Percentiles rank a stretch among this genome's conserved stretches.
These are phyloP conservation scores for Bacillus rossius DNA, from an alignment of 1,140 invertebrate species.

Conservation along the genomic window DNA sequence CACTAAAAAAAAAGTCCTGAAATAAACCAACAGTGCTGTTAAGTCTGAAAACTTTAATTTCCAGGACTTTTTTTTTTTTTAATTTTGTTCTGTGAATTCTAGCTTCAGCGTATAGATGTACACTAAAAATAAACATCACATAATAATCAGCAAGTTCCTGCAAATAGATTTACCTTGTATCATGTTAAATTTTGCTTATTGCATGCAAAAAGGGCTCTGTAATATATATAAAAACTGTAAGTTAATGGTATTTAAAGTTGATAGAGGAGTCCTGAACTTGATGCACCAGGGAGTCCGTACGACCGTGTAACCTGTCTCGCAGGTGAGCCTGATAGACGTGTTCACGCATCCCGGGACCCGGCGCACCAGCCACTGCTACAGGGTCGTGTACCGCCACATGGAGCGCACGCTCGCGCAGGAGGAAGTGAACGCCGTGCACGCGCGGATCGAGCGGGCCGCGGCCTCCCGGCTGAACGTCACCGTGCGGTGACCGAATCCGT, in stretches of 20 bases:
- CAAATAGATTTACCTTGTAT: no score
- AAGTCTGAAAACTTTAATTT: no score
- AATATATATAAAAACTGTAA: neutral
- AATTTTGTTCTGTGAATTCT: no score
- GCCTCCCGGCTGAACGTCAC: constrained; percentile 52
- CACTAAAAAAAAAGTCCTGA: no score
- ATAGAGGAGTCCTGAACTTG: constrained; percentile 21
- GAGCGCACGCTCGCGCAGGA: constrained; percentile 79
- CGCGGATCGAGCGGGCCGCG: constrained; percentile 61
- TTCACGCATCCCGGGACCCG: constrained; percentile 84
- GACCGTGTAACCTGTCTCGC: no score
- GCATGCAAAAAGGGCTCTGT: neutral
- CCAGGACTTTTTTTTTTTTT: no score
- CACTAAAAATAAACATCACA: no score
- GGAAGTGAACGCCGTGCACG: constrained; percentile 86
- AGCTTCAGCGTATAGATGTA: no score
- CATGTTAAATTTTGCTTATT: no score
- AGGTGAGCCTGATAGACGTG: constrained; percentile 80
- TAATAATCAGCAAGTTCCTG: no score
- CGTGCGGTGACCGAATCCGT: neutral
- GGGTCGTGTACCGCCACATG: constrained; percentile 92
- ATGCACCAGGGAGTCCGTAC: no score
- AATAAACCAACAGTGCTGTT: no score
- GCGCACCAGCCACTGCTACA: constrained; percentile 82
- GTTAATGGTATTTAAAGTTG: neutral